Conservation (phyloP, 2,888 invertebrate species). For the Melikaiella ostensackeni region DNA sequence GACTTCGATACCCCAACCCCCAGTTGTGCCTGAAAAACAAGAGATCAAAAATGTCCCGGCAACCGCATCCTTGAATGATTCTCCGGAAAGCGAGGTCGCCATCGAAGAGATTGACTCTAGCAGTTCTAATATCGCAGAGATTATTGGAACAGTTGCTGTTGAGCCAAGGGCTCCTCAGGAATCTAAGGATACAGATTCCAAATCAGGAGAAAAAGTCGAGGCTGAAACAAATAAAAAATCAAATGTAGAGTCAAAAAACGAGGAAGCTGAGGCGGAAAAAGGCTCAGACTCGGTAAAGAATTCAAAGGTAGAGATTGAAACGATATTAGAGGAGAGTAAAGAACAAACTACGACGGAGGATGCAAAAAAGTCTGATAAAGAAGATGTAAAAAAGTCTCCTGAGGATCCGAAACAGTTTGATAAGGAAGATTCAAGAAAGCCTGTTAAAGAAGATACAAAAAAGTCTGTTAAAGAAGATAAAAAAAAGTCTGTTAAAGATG, state of each 20-base stretch:
- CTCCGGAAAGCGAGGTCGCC: slow-evolving; percentile 78
- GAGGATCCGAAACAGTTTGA: slow-evolving; percentile 57
- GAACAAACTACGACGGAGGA: background rate
- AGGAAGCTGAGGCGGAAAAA: background rate
- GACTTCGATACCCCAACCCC: slow-evolving; percentile 54
- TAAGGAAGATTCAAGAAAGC: slow-evolving; percentile 67
- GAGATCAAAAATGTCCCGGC: slow-evolving; percentile 77
- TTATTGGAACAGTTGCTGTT: slow-evolving; percentile 74
- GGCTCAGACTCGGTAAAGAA: background rate
- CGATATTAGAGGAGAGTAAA: slow-evolving; percentile 35
- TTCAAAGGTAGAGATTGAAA: background rate
- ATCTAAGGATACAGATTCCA: slow-evolving; percentile 42
- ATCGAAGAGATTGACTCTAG: slow-evolving; percentile 80
- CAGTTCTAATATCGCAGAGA: slow-evolving; percentile 79
- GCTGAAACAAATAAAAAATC: slow-evolving; percentile 20
- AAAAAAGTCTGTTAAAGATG: slow-evolving; percentile 60
- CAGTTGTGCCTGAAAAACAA: slow-evolving; percentile 60
- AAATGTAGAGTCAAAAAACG: slow-evolving; percentile 2
- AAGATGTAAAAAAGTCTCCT: slow-evolving; percentile 72
- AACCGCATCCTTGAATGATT: slow-evolving; percentile 76
- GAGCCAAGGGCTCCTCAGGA: slow-evolving; percentile 49
- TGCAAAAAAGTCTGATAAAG: slow-evolving; percentile 62
- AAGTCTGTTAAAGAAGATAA: slow-evolving; percentile 29
- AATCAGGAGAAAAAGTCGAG: slow-evolving; percentile 45
- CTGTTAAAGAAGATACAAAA: slow-evolving; percentile 25